Evolutionary conservation across 2,888 invertebrate species (phyloP), one percentile per base, ranked within the genome.

Genomic region (Brachylomia viminalis): DNA sequence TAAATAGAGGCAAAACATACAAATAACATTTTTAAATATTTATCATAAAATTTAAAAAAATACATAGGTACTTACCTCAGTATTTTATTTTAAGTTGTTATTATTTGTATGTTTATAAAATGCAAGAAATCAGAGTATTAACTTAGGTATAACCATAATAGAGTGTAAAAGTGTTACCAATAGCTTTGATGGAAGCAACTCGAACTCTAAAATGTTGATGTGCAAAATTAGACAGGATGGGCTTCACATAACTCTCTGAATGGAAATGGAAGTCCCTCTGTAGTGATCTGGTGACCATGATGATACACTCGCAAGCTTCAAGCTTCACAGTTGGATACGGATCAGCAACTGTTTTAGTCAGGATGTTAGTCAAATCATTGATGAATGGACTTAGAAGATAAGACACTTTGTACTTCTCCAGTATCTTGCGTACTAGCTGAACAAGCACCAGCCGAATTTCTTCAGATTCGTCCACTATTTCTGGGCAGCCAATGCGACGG

Each of bases 171-270:
- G 45, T 86, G 91, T 93, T 95, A 97, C 98, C 98, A 82, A 99
- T 97, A 64, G 98, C 98, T 91, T 97, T 97, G 20, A 99, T 95
- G 27, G 98, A 97, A 59, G 97, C 97, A 23, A 98, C 97, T 77
- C 99, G 96, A 61, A 98, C 98, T 94, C 97, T 97, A 77, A 98
- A 98, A 93, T 99, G 98, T 90, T 98, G 98, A 93, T 99, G 99
- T 47, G 97, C 95, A 87, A 98, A 97, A 90, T 98, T 98, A 7
- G 96, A 94, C 61, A 98, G 92, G 1, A 99, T 95, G 0, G 99
- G 98, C 86, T 98, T 97, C 0, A 98, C 97, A 82, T 98, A 96
- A 58, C 95, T 97, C 88, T 98, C 98, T 0, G 98, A 98, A 86
- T 98, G 98, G 81, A 97, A 96, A 89, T 98, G 98, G 92, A 99